These are phyloP conservation scores for Ciconia stormi DNA, from an alignment of 2,113 vertebrate genomes.

Conservation along the genomic window DNA sequence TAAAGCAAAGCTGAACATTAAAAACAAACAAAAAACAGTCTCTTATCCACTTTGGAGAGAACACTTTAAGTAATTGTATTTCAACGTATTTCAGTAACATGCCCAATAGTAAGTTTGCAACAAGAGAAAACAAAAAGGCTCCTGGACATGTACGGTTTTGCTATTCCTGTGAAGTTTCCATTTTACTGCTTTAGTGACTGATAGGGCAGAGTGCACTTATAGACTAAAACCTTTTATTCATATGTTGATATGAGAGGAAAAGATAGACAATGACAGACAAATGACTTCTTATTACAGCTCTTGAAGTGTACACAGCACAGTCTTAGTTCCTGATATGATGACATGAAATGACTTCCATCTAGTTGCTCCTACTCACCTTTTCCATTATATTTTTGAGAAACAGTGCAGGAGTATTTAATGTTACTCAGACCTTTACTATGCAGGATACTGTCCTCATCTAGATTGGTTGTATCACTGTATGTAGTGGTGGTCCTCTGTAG, in stretches of 20 bases:
- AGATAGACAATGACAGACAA: neutral
- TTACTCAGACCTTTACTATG: neutral
- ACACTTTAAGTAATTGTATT: neutral
- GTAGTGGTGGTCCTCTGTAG: neutral
- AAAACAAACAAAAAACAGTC: neutral
- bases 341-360: neutral
- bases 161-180: neutral
- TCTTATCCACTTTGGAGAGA: neutral
- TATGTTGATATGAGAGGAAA: neutral
- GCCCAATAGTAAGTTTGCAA: fast-evolving
- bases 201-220: neutral
- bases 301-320: neutral
- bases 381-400: neutral
- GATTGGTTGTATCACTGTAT: neutral
- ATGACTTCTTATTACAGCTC: neutral
- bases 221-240: neutral
- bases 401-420: neutral
- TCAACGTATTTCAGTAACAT: neutral
- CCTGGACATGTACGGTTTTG: neutral
- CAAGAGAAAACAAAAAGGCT: neutral
- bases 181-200: neutral
- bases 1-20: neutral
- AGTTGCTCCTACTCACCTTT: neutral
- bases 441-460: neutral
- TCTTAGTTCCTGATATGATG: neutral